Base-by-base conservation (phyloP, 2,113 vertebrate genomes). In the Numida meleagris region DNA sequence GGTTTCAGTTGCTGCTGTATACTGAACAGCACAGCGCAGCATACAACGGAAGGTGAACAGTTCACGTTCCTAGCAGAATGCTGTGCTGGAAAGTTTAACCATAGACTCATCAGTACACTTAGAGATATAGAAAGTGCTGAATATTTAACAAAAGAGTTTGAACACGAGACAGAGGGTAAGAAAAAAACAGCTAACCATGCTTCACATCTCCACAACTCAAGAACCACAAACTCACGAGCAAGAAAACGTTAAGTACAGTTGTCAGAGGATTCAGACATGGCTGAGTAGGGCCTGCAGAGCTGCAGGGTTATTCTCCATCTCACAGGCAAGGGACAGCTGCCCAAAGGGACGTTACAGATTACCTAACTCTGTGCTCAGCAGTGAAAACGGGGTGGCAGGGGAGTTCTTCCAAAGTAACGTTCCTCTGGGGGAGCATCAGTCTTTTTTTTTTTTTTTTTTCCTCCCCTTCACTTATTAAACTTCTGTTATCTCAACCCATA, bases 371-470 rank as follows among this genome's bases (percentile, higher is more conserved):
- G 2, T n/a, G 29, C 12, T 61, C 34, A 42, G 31, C 18, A 12
- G 40, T 34, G 38, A 77, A 77, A 46, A 4, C 6, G 25, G 5
- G 6, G 20, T 19, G 8, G 42, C 2, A 3, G 9, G 29, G n/a
- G 17, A 50, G 10, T n/a, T 48, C 40, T 61, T 61, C 38, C 46
- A 20, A 55, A 62, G n/a, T 5, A 55, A 53, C 12, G 11, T 51
- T 80, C 18, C 23, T 57, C 53, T 62, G 34, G 15, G 21, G 57
- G 21, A 36, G 40, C 46, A 33, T 2, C 21, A 21, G 10, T 42
- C 9, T 5, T 5, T 4, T 4, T 24, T 7, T 4, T 31, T 27
- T 7, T n/a, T n/a, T n/a, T n/a, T n/a, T n/a, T n/a, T n/a, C 31
- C 27, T 29, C 4, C 6, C 34, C 27, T 29, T 76, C 20, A 34